Evolutionary conservation across 2,888 invertebrate species (phyloP), one percentile per base, ranked within the genome.

Genomic region (Amblyjoppa fuscipennis): DNA sequence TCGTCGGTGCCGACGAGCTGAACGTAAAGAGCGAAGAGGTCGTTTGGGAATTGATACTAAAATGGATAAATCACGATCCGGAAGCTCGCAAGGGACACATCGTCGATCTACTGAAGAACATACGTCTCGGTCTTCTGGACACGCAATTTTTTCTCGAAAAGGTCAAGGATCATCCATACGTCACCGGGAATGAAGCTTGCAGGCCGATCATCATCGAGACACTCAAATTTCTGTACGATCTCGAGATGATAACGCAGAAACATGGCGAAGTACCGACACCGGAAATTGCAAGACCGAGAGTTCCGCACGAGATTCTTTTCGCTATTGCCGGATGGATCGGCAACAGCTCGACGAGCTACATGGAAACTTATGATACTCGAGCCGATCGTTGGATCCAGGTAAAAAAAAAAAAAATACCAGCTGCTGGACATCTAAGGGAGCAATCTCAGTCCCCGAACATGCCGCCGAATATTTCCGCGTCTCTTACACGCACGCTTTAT

Each of bases 121-220:
- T 98, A 88, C 96, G 98, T 31, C 95, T 98, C 9, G 97, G 98
- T 87, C 95, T 98, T 45, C 95, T 99, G 91, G 98, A 98, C 88
- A 98, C 98, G 1, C 96, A 98, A 95, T 98, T 97, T 94, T 99
- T 99, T 94, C 95, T 98, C 93, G 98, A 98, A 93, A 97, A 97
- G 92, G 98, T 98, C 0, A 98, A 98, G 93, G 97, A 97, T 87
- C 98, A 99, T 93, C 96, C 96, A 0, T 98, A 97, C 93, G 98
- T 99, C 0, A 96, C 96, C 13, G 96, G 96, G 74, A 97, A 97
- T 92, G 97, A 98, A 87, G 96, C 96, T 11, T 98, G 98, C 89
- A 96, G 97, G 20, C 98, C 98, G 0, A 96, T 98, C 87, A 97
- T 99, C 87, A 98, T 98, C 51, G 98, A 98, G 93, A 98, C 98